A percentile compares a stretch with the other conserved stretches of the same genome.
These are phyloP conservation scores for Halichoerus grypus DNA, from an alignment of 2,113 vertebrate species.

Conservation along the genomic window DNA sequence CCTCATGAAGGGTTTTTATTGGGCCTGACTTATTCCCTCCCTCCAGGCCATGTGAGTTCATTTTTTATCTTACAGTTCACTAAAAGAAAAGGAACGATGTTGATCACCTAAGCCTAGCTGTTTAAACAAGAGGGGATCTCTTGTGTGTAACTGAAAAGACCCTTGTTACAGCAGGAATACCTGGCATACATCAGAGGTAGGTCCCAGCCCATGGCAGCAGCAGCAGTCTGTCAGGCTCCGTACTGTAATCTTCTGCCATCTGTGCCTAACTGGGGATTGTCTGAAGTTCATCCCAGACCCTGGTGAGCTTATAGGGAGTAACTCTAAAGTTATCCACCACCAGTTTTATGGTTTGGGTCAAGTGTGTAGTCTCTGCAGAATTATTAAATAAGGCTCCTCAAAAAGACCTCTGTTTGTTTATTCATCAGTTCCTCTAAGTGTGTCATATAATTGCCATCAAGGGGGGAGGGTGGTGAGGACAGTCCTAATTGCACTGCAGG, in stretches of 20 bases:
- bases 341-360: neutral
- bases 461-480: neutral
- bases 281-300: neutral
- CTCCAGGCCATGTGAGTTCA: neutral
- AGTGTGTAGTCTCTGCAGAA: slow-evolving; percentile 4
- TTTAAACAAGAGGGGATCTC: slow-evolving; percentile 9
- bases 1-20: neutral
- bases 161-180: neutral
- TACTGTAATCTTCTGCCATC: neutral
- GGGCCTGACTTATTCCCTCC: neutral
- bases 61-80: neutral
- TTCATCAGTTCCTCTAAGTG: slow-evolving; percentile 14
- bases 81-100: neutral
- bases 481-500: neutral
- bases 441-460: neutral
- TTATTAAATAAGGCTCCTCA: neutral
- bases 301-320: neutral
- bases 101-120: neutral
- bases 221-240: neutral
- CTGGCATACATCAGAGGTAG: neutral
- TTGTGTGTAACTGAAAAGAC: neutral
- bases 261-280: neutral
- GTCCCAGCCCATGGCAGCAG: neutral
- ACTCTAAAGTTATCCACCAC: neutral
- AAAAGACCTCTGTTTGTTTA: neutral